Evolutionary conservation across 2,888 invertebrate genomes (phyloP), one percentile per base, ranked within the genome.

Genomic region (Leptinotarsa rubiginosa): DNA sequence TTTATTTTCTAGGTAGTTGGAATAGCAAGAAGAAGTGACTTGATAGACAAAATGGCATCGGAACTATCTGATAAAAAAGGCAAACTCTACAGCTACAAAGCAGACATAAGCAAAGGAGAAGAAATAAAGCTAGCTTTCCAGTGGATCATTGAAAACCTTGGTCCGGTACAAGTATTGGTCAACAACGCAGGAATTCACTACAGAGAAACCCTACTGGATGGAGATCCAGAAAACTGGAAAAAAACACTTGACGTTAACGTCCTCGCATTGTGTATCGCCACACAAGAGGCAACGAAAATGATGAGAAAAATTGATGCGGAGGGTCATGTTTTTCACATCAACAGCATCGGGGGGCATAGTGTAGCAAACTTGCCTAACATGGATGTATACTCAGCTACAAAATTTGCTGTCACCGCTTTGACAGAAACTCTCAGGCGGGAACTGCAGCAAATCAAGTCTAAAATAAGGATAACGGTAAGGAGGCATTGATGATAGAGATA

Each of bases 171-270:
- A 65, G 83, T 88, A 54, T 79, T 88, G 41, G 82, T 88, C 4
- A 88, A 88, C 72, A 87, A 87, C 73, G 88, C 88, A 18, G 88
- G 87, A 4, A n/a, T 83, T 5, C n/a, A 74, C 4, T 64, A 70
- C 13, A 47, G 74, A 5, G 81, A 79, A 18, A 76, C 73, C 18
- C 73, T 86, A 66, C 75, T 78, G 47, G 83, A 85, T 81, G 83
- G 82, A 3, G 65, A 81, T 13, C 75, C 79, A 0, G 78, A 78
- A 47, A 72, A 71, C 1, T 83, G 81, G 81, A 79, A 67, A 52
- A 73, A 78, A 69, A 77, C 80, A 12, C 67, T 78, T 20, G 78
- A 83, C 20, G 70, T 81, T 1, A 83, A 82, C 56, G 70, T 83
- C 0, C 31, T 83, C 10, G 81, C 76, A 3, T 59, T 80, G 10